Conservation (phyloP, 2,888 invertebrate species). For the Rhyacophila evoluta region DNA sequence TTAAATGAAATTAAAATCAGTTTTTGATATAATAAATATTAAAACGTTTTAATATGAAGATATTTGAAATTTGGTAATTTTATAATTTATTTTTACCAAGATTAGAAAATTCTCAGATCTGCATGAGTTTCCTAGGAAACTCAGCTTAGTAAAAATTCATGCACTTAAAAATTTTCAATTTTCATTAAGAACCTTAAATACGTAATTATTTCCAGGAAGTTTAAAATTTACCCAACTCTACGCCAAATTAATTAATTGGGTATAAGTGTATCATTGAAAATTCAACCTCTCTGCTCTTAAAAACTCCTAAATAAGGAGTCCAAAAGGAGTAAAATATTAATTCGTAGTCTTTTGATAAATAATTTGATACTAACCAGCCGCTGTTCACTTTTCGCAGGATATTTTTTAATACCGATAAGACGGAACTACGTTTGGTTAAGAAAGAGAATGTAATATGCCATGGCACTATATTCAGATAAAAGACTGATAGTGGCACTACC, state of each 20-base stretch:
- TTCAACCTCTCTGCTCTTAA: background rate
- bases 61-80: no score
- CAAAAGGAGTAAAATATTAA: background rate
- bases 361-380: background rate
- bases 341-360: constrained; percentile 10
- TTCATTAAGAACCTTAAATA: background rate
- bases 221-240: background rate
- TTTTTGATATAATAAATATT: no score
- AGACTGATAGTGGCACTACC: constrained; percentile 36
- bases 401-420: constrained; percentile 13
- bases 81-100: no score
- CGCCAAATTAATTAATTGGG: background rate
- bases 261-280: background rate
- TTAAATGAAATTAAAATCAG: no score
- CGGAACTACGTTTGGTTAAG: background rate
- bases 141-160: background rate
- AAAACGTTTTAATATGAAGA: no score
- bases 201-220: background rate
- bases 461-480: constrained; percentile 35
- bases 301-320: background rate
- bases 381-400: background rate
- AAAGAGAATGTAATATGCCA: background rate
- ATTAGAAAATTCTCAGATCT: no score
- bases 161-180: background rate
- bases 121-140: no score